Evolutionary conservation across 2,888 invertebrate genomes (phyloP), one percentile per base, ranked within the genome.

Genomic region (Papilio demoleus): DNA sequence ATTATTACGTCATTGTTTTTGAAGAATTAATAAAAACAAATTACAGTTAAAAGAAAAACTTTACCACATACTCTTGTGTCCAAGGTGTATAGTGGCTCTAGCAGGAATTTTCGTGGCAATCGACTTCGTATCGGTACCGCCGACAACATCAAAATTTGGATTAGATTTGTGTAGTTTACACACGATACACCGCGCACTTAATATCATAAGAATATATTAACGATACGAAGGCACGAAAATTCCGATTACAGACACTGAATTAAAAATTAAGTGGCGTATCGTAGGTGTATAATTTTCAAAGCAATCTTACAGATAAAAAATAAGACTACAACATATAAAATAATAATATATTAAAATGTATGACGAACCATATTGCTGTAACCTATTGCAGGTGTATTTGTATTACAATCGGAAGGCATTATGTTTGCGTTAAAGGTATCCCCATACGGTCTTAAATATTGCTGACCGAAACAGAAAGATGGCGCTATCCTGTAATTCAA

Each of bases 351-450:
- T 56, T 56, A 56, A 56, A 56, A 56, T 56, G 17, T 31, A 31
- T 22, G 38, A 59, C 38, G 19, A 38, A 68, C 68, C 68, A 36
- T 67, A 38, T 66, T 66, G n/a, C 27, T 27, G 47, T 59, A 63
- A 31, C 56, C 62, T 59, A 70, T 22, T 8, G 62, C 53, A 36
- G 50, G 62, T 24, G 40, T 17, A 8, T 67, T 38, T 17, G 24
- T 17, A 24, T 60, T 58, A 56, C 31, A 64, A 58, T 68, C 64
- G 2, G 47, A 31, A 27, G 59, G 47, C 24, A 47, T 36, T 50
- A 12, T 12, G 36, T 36, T 63, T 45, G 45, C 50, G 8, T 47
- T 36, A n/a, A 64, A 64, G 5, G 45, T 64, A 40, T 62, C 63
- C 24, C 34, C 47, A 58, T 42, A 53, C 12, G 65, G 36, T 11